Base-by-base conservation (phyloP, 1,140 invertebrate species). In the Platyura marginata region DNA sequence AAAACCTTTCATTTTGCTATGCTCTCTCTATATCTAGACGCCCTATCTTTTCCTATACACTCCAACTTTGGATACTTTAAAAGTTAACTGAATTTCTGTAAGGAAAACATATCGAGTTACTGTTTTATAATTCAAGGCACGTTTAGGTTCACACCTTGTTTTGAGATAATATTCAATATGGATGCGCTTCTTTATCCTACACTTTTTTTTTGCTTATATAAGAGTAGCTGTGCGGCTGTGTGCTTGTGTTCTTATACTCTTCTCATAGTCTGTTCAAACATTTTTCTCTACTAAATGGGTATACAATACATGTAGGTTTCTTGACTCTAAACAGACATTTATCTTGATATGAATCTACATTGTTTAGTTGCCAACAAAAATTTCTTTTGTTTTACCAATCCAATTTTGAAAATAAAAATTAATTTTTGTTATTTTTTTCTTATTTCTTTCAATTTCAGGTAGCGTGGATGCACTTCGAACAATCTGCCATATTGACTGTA, bases 381-480 rank as follows among this genome's bases (percentile, higher is more conserved):
- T n/a, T n/a, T n/a, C n/a, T n/a, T n/a, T n/a, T n/a, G n/a, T n/a
- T n/a, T n/a, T n/a, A n/a, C n/a, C n/a, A n/a, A n/a, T n/a, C n/a
- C n/a, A n/a, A n/a, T n/a, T n/a, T n/a, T n/a, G n/a, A n/a, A n/a
- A n/a, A n/a, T n/a, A n/a, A n/a, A n/a, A n/a, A n/a, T n/a, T n/a
- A 34, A 34, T 34, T 15, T 29, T n/a, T 34, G 3, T 34, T 6
- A 34, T 11, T 34, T 34, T 34, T 15, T 34, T 15, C 16, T 15
- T 34, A n/a, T 34, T 45, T 48, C 37, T 40, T 48, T 51, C 51
- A 22, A 50, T 68, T 73, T 40, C 67, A 91, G 87, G 84, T 92
- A 41, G 89, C 88, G 43, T 91, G 88, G 86, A 89, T 93, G 77
- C 79, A 91, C 57, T 90, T 89, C 59, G 89, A 94, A 57, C 88